Evolutionary conservation across 2,888 invertebrate species (phyloP).

Genomic region (Hyppa rectilinea): DNA sequence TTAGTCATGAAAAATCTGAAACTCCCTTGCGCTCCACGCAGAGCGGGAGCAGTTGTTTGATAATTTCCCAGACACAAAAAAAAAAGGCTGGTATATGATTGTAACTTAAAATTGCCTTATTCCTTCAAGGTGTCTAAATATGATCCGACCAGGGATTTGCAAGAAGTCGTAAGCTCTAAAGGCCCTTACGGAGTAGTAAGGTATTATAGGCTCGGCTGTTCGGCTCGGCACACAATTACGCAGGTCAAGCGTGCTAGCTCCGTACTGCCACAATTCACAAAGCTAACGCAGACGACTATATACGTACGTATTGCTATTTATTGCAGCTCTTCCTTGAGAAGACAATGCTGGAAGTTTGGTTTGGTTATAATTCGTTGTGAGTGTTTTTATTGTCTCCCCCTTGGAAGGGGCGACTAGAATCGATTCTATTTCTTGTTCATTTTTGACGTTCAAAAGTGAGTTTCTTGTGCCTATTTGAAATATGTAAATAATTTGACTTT

Average conservation of each 20-base stretch:
- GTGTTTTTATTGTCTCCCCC: neutral
- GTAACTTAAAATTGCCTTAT: too few relatives aligned
- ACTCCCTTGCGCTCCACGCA: too few relatives aligned
- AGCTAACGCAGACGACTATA: constrained; percentile 72
- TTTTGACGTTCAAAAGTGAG: too few relatives aligned
- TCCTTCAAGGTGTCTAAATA: too few relatives aligned
- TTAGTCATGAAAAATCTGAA: too few relatives aligned
- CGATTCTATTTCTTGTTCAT: too few relatives aligned
- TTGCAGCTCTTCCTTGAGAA: constrained; percentile 50
- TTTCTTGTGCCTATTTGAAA: too few relatives aligned
- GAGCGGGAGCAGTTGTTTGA: too few relatives aligned
- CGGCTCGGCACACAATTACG: constrained; percentile 84
- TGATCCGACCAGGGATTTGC: constrained; percentile 16
- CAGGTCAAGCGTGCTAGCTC: constrained; percentile 83
- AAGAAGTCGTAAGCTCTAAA: constrained; percentile 71
- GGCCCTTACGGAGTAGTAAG: constrained; percentile 59
- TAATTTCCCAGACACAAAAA: too few relatives aligned
- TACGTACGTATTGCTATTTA: constrained; percentile 54
- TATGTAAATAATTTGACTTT: too few relatives aligned
- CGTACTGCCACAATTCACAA: constrained; percentile 73
- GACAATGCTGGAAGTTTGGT: constrained; percentile 18
- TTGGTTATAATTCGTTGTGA: constrained; percentile 23
- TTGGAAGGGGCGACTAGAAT: too few relatives aligned
- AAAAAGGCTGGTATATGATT: too few relatives aligned
- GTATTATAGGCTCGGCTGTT: constrained; percentile 80